Percentiles rank a stretch among this genome's conserved stretches.
phyloP scores from a whole-genome alignment of 2,113 vertebrate genomes.

The Catharus minimus region DNA sequence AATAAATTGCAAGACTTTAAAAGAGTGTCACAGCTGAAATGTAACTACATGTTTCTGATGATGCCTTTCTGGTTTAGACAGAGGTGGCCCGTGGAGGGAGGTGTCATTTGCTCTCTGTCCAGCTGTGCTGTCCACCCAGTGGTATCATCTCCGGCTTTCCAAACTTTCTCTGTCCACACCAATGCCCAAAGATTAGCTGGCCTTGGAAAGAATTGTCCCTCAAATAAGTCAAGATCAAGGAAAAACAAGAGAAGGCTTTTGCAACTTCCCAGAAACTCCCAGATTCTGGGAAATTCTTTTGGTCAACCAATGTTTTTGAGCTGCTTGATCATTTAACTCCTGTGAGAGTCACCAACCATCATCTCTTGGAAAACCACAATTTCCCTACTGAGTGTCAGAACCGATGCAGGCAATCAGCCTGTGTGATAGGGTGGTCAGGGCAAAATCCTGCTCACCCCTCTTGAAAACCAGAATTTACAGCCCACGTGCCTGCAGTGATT shows the following conservation, averaged over 20 bases:
- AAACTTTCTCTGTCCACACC: not conserved
- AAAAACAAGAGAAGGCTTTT: not conserved
- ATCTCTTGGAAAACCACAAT: not conserved
- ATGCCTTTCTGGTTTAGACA: not conserved
- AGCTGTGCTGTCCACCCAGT: not conserved
- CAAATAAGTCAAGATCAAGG: not conserved
- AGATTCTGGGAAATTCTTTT: not conserved
- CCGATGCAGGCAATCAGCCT: not conserved
- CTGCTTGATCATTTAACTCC: not conserved
- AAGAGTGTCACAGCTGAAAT: not conserved
- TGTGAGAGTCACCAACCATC: not conserved
- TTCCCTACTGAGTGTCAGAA: not conserved
- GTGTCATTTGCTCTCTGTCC: not conserved
- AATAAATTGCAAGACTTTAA: not conserved
- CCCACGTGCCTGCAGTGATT: not conserved
- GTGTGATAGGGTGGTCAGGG: not conserved
- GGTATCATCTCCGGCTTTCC: not conserved
- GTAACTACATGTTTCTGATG: not conserved
- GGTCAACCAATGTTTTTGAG: not conserved
- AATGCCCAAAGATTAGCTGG: not conserved
- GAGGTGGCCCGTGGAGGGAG: not conserved
- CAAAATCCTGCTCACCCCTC: not conserved
- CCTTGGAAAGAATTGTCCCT: not conserved
- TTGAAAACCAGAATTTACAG: not conserved
- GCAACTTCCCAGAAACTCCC: constrained; percentile 16